Evolutionary conservation across 2,888 invertebrate species (phyloP), one percentile per base, ranked within the genome.

Genomic region (Nebria salina): DNA sequence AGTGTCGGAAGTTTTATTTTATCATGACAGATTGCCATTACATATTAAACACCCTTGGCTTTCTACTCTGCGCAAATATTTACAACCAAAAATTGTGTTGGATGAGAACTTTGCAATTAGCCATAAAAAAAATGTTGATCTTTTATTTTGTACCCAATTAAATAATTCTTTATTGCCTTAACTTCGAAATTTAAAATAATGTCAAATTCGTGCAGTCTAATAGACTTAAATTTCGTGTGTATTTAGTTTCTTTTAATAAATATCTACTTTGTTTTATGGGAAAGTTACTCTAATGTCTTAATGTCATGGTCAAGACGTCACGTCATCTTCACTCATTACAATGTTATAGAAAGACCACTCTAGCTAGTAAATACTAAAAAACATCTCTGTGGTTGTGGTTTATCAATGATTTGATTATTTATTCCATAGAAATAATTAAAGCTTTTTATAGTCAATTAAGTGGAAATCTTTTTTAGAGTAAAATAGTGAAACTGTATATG

Each of bases 251-350:
- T 20, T 73, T 76, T 70, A 26, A 75, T 6, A 54, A 4, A 54
- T 54, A 54, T 8, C 11, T 54, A 54, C 54, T 54, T 54, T 54
- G 54, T 8, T 54, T 54, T 54, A 7, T 54, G 54, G 54, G 54
- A 54, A 54, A 54, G 34, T 70, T 70, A 20, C 25, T 70, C 25
- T 34, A 34, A 11, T 25, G 1, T 72, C 11, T 72, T 72, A 78
- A 78, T 78, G 78, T 78, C 78, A 78, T 78, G 78, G 78, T 65
- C 78, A 78, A 15, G 41, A 41, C 54, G 78, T 72, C 73, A 78
- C 78, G 73, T 78, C 73, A 77, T 76, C 68, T 75, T 64, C 54
- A 13, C 54, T 54, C 54, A 54, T 54, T 54, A 54, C 4, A 54
- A 8, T 54, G 54, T 7, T 54, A 54, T 54, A 54, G 11, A 54